Base-by-base conservation (phyloP, 2,888 invertebrate genomes). In the Venusia cambrica region DNA sequence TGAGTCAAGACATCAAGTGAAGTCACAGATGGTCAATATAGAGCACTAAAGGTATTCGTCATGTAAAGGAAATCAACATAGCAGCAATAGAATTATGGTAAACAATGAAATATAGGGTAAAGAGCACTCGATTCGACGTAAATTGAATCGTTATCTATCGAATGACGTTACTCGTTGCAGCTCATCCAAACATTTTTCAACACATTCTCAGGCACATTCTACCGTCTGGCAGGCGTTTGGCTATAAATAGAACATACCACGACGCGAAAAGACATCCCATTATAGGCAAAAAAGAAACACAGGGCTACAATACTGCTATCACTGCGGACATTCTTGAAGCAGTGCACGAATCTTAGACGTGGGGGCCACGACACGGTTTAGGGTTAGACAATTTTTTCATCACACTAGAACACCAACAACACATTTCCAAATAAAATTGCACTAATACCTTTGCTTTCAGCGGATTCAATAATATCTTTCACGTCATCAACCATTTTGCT, bases 401-500 rank as follows among this genome's bases (percentile, higher is more conserved):
- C 80, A 81, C 83, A 81, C 78, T 74, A 73, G 65, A 81, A 78
- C 76, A 60, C 59, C 78, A 81, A 78, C 76, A 60, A 60, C 78
- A 81, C 81, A 63, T 74, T 78, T 54, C 67, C 44, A 70, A 75
- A 69, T 72, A 71, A 67, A 75, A 79, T 76, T 76, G 64, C 80
- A 80, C 79, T 65, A 70, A 72, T 87, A 87, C 87, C 87, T 85
- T 81, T 83, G 70, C 76, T 81, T 78, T 87, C 87, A 76, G 84
- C 83, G 77, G 80, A 81, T 84, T 84, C 87, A 65, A 71, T 72
- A 75, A 80, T 73, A 76, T 85, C 76, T 78, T 73, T 80, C 83
- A 81, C 85, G 79, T 87, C 87, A 84, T 85, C 87, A 80, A 83
- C 87, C 87, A 87, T 87, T 75, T 87, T 87, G 87, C 83, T 77